These are phyloP conservation scores for Platycnemis pennipes DNA, from an alignment of 2,888 invertebrate species.

Conservation along the genomic window DNA sequence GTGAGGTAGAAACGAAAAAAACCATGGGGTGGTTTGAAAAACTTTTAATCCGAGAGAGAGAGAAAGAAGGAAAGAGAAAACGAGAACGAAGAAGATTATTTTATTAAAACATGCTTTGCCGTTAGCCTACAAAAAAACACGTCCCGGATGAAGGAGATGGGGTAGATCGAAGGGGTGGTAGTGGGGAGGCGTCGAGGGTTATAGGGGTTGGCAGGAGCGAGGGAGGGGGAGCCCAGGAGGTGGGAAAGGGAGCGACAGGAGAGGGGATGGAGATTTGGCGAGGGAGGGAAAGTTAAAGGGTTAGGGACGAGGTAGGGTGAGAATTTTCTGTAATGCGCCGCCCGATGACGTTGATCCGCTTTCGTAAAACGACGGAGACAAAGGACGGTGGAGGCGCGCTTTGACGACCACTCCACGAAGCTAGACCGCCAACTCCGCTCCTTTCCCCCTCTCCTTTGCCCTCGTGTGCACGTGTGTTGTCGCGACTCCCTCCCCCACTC, in stretches of 20 bases:
- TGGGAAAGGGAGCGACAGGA: neutral
- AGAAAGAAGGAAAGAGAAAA: neutral
- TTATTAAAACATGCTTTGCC: neutral
- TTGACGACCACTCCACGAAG: slow-evolving; percentile 61
- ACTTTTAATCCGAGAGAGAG: neutral
- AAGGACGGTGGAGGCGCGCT: slow-evolving; percentile 55
- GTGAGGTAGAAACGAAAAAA: neutral
- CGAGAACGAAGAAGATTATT: neutral
- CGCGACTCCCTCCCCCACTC: neutral
- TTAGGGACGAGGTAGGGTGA: neutral
- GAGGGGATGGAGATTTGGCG: neutral
- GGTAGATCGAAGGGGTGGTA: neutral
- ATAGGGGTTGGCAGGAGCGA: neutral
- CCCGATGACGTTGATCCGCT: slow-evolving; percentile 49
- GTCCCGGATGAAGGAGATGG: neutral
- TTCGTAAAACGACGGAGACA: slow-evolving; percentile 50
- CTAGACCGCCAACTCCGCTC: slow-evolving; percentile 23
- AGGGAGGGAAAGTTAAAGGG: too few relatives aligned
- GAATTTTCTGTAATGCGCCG: slow-evolving; percentile 40
- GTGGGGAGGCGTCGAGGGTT: neutral
- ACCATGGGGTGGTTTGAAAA: slow-evolving; percentile 33
- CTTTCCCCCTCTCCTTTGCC: neutral
- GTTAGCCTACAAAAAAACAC: slow-evolving; percentile 43
- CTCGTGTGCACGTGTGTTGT: neutral
- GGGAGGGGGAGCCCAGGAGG: neutral